Evolutionary conservation across 2,797 vertebrate genomes (phyloP), one percentile per base, ranked within the genome.

Genomic region (Pangasius macronema): DNA sequence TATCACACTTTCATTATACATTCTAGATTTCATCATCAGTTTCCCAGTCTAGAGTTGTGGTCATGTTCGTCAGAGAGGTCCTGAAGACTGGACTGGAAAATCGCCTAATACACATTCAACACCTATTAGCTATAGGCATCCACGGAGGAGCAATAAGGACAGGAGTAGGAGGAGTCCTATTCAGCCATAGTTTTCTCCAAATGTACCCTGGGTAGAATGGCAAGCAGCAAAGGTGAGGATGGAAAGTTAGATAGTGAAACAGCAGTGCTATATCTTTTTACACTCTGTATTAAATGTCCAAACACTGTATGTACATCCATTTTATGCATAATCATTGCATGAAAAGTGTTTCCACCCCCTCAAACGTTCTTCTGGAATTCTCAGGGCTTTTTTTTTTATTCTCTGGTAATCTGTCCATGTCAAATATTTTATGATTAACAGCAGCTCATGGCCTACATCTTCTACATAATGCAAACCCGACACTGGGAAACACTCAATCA

Each of bases 371-470:
- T 85, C 42, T 46, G 5, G 70, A 82, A 33, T 22, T 86, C 77
- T 57, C 22, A 61, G 39, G 63, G 7, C 14, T 76, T 30, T 39
- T 30, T 65, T 67, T 57, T 33, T 30, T 9, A 42, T 42, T 59
- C 67, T 65, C 18, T 51, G 42, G 42, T 65, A 83, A 84, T 87
- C 82, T 3, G 5, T 77, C 72, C 24, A 30, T 55, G 53, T 73
- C 85, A 84, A 87, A 87, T 53, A 77, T 22, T 75, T 57, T n/a
- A 22, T 36, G 73, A 84, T 79, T 84, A 67, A 79, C 61, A 84
- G 61, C 61, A 79, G 63, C 82, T 80, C 82, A 49, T 18, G 63
- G 51, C 46, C 51, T 79, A 55, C 3, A 77, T 83, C 81, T 68
- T 84, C 33, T 27, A 49, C 72, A 57, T 84, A 87, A 36, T 10